phyloP scores from a whole-genome alignment of 1,140 invertebrate species.

The Drosophila busckii region DNA sequence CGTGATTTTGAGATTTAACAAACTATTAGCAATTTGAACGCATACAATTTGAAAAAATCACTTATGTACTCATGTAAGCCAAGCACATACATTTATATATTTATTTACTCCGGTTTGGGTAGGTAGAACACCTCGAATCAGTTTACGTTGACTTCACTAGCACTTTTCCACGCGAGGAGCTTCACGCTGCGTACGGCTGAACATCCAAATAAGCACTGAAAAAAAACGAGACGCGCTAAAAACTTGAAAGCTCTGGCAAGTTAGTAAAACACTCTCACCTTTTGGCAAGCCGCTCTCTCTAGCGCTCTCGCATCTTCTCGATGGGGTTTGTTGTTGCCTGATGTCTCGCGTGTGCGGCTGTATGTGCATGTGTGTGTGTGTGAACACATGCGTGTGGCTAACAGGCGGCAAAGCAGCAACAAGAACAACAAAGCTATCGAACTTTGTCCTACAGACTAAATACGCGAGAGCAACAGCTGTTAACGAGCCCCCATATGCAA shows the following conservation, averaged over 20 bases:
- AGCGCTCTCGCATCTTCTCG: conserved; percentile 1
- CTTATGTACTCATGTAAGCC: conserved; percentile 6
- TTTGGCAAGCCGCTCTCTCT: conserved; percentile 13
- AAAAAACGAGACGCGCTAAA: conserved; percentile 29
- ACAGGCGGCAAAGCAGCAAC: conserved; percentile 10
- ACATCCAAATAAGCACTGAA: conserved; percentile 59
- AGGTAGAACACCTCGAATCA: conserved; percentile 50
- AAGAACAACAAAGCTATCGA: conserved; percentile 38
- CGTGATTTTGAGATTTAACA: conserved; percentile 15
- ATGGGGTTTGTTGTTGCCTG: too few species aligned
- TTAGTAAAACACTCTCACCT: conserved; percentile 20
- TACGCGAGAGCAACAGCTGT: conserved; percentile 50
- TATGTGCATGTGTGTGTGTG: conserved; percentile 41
- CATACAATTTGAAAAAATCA: conserved; percentile 17
- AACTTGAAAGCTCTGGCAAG: conserved; percentile 45
- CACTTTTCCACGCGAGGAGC: conserved; percentile 37
- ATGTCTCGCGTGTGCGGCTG: conserved; percentile 4
- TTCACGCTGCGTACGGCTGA: conserved; percentile 53
- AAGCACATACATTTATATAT: conserved; percentile 7
- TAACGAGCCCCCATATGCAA: conserved; percentile 13
- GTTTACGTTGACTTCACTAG: conserved; percentile 50
- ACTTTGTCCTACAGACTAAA: too few species aligned
- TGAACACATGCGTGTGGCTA: conserved; percentile 21
- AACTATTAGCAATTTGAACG: conserved; percentile 4
- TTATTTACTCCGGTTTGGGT: conserved; percentile 18